These are phyloP conservation scores for Tenthredo mesomela DNA, from an alignment of 2,888 invertebrate species.

Conservation along the genomic window DNA sequence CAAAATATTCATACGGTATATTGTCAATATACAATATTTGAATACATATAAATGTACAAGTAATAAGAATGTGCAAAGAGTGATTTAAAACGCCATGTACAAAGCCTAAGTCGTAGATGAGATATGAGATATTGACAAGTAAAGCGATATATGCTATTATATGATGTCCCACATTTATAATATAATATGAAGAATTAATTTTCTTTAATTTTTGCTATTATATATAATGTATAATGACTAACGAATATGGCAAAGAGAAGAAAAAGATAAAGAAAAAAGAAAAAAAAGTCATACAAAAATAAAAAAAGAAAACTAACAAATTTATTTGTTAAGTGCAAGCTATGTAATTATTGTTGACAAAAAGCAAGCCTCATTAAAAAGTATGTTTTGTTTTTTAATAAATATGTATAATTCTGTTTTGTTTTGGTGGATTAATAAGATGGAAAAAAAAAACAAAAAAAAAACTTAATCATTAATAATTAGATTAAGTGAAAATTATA, in stretches of 20 bases:
- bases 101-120: slow-evolving; percentile 33
- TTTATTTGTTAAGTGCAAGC: slow-evolving; percentile 46
- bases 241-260: background rate
- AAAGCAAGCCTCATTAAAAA: slow-evolving; percentile 34
- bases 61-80: slow-evolving; percentile 28
- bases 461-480: background rate
- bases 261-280: background rate
- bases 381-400: slow-evolving; percentile 1
- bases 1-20: slow-evolving; percentile 40
- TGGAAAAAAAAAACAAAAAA: background rate
- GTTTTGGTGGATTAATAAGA: slow-evolving; percentile 1
- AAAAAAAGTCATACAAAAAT: background rate
- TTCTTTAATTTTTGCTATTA: slow-evolving; percentile 16
- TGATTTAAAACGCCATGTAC: slow-evolving; percentile 41
- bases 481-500: slow-evolving; percentile 36
- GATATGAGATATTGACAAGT: background rate
- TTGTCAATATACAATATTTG: slow-evolving; percentile 18
- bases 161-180: slow-evolving; percentile 1
- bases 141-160: background rate
- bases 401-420: slow-evolving; percentile 26
- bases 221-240: background rate
- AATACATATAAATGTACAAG: slow-evolving; percentile 34
- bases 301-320: background rate
- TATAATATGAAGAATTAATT: slow-evolving; percentile 8
- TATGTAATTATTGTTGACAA: slow-evolving; percentile 26